Evolutionary conservation across 2,113 vertebrate genomes (phyloP).

Genomic region (Anser brachyrhynchus): DNA sequence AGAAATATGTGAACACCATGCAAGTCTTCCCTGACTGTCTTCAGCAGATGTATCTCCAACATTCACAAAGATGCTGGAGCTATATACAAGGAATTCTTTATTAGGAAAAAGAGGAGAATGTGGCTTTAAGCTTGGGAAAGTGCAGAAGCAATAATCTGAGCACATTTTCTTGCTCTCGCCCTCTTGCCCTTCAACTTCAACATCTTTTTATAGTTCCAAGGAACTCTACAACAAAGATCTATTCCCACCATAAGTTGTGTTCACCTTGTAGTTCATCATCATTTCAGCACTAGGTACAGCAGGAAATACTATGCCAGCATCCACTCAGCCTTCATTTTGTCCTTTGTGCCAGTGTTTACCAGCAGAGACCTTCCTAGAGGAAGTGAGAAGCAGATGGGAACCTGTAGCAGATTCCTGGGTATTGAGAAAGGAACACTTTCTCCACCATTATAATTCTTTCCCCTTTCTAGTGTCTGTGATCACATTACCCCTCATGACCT

Average conservation of each 20-base stretch:
- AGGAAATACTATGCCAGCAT: not conserved
- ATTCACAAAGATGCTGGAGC: not conserved
- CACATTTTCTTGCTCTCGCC: not conserved
- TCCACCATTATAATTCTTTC: not conserved
- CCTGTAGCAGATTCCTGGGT: not conserved
- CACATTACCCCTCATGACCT: not conserved
- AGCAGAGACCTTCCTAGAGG: not conserved
- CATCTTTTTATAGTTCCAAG: not conserved
- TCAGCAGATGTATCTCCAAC: not conserved
- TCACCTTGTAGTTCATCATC: not conserved
- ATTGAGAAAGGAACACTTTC: not conserved
- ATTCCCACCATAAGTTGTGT: accelerated
- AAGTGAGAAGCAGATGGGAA: not conserved
- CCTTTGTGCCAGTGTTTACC: not conserved
- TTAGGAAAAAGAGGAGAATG: not conserved
- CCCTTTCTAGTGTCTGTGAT: not conserved
- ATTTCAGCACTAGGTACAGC: not conserved
- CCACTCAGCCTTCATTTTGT: not conserved
- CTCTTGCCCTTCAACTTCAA: not conserved
- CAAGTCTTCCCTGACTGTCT: not conserved
- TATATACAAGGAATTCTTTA: not conserved
- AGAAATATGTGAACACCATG: not conserved
- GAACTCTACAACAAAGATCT: not conserved
- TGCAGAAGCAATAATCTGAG: not conserved
- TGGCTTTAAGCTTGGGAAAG: constrained; percentile 10